Evolutionary conservation across 2,797 vertebrate genomes (phyloP).

Genomic region (Emydoidea blandingii): DNA sequence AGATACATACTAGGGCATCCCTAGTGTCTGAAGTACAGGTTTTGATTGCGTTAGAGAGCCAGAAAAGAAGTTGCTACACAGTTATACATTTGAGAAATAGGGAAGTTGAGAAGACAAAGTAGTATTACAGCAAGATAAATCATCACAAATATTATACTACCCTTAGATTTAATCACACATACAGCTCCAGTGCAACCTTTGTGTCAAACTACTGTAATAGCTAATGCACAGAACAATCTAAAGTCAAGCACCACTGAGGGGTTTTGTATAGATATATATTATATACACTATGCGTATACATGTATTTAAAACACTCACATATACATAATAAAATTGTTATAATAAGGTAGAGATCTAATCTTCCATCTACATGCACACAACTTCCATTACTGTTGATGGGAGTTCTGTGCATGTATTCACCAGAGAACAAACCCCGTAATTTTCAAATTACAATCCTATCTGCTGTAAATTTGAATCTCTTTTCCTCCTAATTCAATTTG

Average conservation of each 20-base stretch:
- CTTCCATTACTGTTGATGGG: background rate
- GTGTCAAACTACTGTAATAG: background rate
- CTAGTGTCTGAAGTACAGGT: background rate
- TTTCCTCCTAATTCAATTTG: slow-evolving; percentile 53
- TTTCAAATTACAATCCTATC: slow-evolving; percentile 21
- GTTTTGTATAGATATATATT: background rate
- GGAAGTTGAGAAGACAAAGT: background rate
- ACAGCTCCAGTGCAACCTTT: background rate
- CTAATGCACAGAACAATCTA: background rate
- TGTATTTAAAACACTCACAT: background rate
- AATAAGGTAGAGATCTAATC: rapidly evolving
- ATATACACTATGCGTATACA: background rate
- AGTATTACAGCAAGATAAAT: background rate
- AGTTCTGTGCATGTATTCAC: background rate
- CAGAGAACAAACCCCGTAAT: slow-evolving; percentile 31
- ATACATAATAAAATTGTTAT: background rate
- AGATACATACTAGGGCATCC: background rate
- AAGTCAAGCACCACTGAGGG: background rate
- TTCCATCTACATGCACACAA: background rate
- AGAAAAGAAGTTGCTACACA: background rate
- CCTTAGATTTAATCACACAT: background rate
- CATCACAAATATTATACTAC: background rate
- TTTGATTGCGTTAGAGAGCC: background rate
- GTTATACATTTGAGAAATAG: background rate
- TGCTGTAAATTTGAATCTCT: slow-evolving; percentile 10